Percentiles rank a stretch among this genome's conserved stretches.
These are phyloP conservation scores for Zophobas atratus DNA, from an alignment of 1,140 invertebrate genomes.

Conservation along the genomic window DNA sequence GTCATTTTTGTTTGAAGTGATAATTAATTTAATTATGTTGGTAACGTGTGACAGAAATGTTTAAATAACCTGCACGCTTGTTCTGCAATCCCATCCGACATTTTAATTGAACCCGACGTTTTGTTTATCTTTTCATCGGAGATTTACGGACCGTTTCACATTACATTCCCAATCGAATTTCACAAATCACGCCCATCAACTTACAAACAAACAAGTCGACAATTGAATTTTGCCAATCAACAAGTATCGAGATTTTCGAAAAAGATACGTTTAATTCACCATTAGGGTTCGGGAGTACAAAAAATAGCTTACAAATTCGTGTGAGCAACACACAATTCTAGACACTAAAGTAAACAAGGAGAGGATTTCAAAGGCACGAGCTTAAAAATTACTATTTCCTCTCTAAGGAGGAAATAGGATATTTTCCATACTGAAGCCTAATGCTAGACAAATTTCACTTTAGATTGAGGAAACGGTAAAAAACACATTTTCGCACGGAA, in stretches of 20 bases:
- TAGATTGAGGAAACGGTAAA: too few relatives aligned
- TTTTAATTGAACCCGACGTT: slow-evolving; percentile 40
- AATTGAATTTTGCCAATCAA: slow-evolving; percentile 4
- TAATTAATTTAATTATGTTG: slow-evolving; percentile 46
- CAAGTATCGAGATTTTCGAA: neutral
- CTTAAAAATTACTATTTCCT: too few relatives aligned
- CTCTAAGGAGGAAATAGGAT: too few relatives aligned
- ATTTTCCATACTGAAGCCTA: too few relatives aligned
- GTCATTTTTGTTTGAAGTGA: slow-evolving; percentile 44
- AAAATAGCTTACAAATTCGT: too few relatives aligned
- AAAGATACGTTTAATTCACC: neutral
- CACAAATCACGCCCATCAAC: slow-evolving; percentile 10
- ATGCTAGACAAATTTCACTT: too few relatives aligned
- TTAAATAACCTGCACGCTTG: slow-evolving; percentile 36
- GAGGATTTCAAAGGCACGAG: too few relatives aligned
- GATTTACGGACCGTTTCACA: slow-evolving; percentile 25
- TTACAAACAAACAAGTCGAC: neutral
- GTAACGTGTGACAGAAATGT: slow-evolving; percentile 36
- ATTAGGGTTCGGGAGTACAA: neutral
- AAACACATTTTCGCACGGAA: too few relatives aligned
- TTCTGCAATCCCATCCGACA: slow-evolving; percentile 20
- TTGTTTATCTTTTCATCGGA: slow-evolving; percentile 40
- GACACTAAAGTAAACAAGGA: too few relatives aligned
- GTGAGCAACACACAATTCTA: too few relatives aligned
- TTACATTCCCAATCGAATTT: slow-evolving; percentile 16